phyloP scores from a whole-genome alignment of 2,797 vertebrate species.

The Heterohyrax brucei region DNA sequence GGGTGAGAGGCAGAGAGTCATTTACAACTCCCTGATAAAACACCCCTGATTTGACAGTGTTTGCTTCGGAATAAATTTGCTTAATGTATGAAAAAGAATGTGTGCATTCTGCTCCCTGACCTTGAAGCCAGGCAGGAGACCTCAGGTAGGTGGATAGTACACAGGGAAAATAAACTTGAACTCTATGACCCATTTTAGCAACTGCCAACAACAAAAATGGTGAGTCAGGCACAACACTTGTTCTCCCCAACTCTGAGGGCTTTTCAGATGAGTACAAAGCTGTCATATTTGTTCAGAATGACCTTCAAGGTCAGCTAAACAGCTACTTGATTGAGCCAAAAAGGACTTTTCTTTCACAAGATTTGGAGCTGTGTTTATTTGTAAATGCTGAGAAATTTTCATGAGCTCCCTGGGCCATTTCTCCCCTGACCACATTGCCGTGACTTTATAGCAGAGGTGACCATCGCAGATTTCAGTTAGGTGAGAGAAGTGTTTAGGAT shows the following conservation, averaged over 20 bases:
- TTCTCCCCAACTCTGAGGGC: not conserved
- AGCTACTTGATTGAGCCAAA: slow-evolving; percentile 42
- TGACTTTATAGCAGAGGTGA: not conserved
- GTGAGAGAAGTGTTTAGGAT: not conserved
- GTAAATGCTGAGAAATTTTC: slow-evolving; percentile 53
- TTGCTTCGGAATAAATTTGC: slow-evolving; percentile 8
- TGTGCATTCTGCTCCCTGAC: slow-evolving; percentile 54
- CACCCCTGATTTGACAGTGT: not conserved
- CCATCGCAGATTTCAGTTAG: not conserved
- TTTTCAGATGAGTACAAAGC: slow-evolving; percentile 34
- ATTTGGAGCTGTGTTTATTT: slow-evolving; percentile 1
- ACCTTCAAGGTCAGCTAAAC: slow-evolving; percentile 49
- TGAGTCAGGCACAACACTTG: not conserved
- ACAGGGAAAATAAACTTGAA: not conserved
- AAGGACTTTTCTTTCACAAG: slow-evolving; percentile 32
- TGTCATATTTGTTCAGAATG: slow-evolving; percentile 37
- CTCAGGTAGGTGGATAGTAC: not conserved
- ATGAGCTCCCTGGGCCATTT: not conserved
- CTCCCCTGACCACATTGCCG: not conserved
- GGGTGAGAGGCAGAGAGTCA: not conserved
- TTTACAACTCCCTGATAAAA: slow-evolving; percentile 43
- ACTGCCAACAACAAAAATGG: slow-evolving; percentile 22
- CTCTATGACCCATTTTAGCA: not conserved
- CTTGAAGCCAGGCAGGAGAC: not conserved
- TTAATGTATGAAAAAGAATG: not conserved